Percentiles rank a stretch among this genome's conserved stretches.
Evolutionary conservation across 64 coral and sea anemone species (phyloP).

Genomic region (Porites lutea): DNA sequence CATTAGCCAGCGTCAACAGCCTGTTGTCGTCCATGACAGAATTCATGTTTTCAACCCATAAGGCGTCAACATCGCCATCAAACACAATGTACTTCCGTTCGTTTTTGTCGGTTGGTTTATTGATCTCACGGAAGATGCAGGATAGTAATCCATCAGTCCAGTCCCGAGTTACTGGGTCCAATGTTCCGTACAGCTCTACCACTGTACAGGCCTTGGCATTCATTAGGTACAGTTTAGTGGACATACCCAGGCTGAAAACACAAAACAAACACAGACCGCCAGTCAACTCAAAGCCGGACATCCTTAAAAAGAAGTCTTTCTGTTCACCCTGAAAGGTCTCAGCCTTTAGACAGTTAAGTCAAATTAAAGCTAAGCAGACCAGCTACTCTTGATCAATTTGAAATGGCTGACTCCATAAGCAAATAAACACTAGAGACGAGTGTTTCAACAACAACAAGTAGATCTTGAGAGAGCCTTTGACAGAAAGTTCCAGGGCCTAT

Average conservation of each 20-base stretch:
- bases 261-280: not conserved
- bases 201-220: conserved; percentile 98
- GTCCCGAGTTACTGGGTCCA: conserved; percentile 96
- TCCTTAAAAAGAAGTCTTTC: too few relatives aligned
- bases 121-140: conserved; percentile 98
- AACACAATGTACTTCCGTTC: conserved; percentile 99
- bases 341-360: too few relatives aligned
- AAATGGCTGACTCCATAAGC: too few relatives aligned
- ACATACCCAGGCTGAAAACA: conserved; percentile 82
- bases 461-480: too few relatives aligned
- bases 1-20: conserved; percentile 93
- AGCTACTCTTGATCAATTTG: too few relatives aligned
- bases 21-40: conserved; percentile 99
- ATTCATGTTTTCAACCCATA: conserved; percentile 99
- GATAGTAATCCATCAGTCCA: conserved; percentile 98
- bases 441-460: too few relatives aligned
- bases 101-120: conserved; percentile 98
- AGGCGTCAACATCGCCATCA: conserved; percentile 95
- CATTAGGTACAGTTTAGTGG: conserved; percentile 92
- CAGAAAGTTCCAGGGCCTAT: too few relatives aligned
- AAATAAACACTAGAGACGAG: too few relatives aligned
- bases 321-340: too few relatives aligned
- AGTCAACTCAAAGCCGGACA: not conserved
- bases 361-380: too few relatives aligned
- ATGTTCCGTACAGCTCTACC: conserved; percentile 91